Evolutionary conservation across 1,140 invertebrate species (phyloP).

Genomic region (Drosophila tsacasi): DNA sequence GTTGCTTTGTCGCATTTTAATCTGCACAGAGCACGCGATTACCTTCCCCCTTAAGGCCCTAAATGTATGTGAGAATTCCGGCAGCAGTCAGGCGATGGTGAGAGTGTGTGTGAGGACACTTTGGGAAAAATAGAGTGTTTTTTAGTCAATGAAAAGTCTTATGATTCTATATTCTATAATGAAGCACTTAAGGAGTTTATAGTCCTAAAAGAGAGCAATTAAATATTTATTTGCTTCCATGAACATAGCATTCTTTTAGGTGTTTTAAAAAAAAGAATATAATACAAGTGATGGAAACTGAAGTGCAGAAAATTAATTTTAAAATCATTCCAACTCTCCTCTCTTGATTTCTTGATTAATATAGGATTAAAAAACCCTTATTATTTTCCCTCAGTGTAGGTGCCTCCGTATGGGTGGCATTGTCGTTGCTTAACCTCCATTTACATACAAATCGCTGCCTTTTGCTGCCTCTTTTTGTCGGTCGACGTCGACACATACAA

Average conservation of each 20-base stretch:
- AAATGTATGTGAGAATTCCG: conserved; percentile 82
- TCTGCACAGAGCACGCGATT: conserved; percentile 77
- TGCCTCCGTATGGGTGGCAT: conserved; percentile 38
- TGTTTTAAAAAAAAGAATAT: too few species aligned
- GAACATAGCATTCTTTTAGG: neutral
- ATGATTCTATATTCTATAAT: too few species aligned
- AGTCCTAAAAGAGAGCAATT: too few species aligned
- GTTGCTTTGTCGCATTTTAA: conserved; percentile 83
- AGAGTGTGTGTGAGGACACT: conserved; percentile 10
- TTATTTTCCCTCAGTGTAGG: conserved; percentile 1
- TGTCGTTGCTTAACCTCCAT: conserved; percentile 73
- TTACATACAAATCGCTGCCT: conserved; percentile 73
- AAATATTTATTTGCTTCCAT: neutral
- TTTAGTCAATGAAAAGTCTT: too few species aligned
- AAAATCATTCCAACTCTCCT: neutral
- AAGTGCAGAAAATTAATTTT: neutral
- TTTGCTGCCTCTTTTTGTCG: conserved; percentile 55
- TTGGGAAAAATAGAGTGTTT: neutral
- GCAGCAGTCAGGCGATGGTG: conserved; percentile 69
- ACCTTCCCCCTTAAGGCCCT: conserved; percentile 51
- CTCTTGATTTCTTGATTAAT: too few species aligned
- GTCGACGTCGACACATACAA: conserved; percentile 45
- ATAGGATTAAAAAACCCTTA: fast-evolving
- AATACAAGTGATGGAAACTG: too few species aligned
- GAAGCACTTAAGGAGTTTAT: too few species aligned